Conservation (phyloP, 2,113 vertebrate species). For the Thinocorus orbignyianus region DNA sequence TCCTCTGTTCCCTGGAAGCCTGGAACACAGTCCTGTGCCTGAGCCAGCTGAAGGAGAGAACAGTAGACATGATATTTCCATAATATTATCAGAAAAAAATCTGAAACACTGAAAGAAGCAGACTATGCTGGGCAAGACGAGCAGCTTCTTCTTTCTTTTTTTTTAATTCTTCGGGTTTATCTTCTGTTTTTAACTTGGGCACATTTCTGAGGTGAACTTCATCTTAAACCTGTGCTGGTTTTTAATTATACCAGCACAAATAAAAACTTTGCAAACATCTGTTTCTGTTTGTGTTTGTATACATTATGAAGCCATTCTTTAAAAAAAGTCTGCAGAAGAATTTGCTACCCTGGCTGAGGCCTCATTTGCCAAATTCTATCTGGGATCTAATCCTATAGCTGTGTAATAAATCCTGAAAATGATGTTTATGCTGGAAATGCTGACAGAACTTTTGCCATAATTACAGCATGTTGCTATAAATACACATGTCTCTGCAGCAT, state of each 20-base stretch:
- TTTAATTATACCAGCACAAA: constrained; percentile 21
- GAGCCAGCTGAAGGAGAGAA: background rate
- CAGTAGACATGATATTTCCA: background rate
- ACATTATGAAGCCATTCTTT: background rate
- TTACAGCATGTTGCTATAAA: constrained; percentile 28
- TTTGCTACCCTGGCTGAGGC: background rate
- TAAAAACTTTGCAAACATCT: constrained; percentile 31
- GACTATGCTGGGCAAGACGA: background rate
- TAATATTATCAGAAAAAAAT: background rate
- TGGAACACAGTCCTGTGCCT: background rate
- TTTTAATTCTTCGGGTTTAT: too few relatives aligned
- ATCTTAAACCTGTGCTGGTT: background rate
- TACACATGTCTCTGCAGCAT: background rate
- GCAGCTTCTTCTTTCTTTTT: rapidly evolving
- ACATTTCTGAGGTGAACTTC: background rate
- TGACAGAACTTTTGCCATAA: constrained; percentile 1
- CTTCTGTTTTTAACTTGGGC: background rate
- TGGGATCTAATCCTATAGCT: constrained; percentile 4
- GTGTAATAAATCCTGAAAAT: constrained; percentile 36
- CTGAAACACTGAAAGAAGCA: background rate
- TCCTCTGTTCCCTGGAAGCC: background rate
- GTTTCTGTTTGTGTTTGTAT: constrained; percentile 12
- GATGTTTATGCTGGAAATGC: constrained; percentile 20
- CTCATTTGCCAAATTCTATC: background rate
- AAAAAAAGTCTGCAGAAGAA: background rate